A percentile compares a stretch with the other conserved stretches of the same genome.
Evolutionary conservation across 2,113 vertebrate species (phyloP).

Genomic region (Scomber colias): DNA sequence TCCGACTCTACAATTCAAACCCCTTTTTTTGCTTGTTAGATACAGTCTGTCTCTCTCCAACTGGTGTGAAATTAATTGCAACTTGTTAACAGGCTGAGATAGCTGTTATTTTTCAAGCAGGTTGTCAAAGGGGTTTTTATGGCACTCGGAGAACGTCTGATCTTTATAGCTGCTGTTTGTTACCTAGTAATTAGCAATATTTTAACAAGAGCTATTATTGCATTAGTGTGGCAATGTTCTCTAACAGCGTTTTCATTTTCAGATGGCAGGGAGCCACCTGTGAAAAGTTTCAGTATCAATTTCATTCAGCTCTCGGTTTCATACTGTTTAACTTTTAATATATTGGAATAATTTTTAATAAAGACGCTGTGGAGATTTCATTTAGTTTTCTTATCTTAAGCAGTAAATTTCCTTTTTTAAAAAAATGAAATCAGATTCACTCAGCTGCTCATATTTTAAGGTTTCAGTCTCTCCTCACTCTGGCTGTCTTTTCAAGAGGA

Average conservation of each 20-base stretch:
- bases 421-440: slow-evolving; percentile 1
- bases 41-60: not conserved
- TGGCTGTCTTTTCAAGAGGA: not conserved
- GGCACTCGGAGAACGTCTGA: not conserved
- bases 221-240: slow-evolving; percentile 10
- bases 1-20: slow-evolving; percentile 1
- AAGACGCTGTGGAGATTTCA: not conserved
- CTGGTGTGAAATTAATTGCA: slow-evolving; percentile 46
- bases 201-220: not conserved
- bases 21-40: slow-evolving; percentile 17
- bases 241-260: slow-evolving; percentile 17
- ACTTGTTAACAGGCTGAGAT: slow-evolving; percentile 26
- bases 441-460: not conserved
- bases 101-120: not conserved
- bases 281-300: not conserved
- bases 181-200: slow-evolving; percentile 8
- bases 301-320: slow-evolving; percentile 1
- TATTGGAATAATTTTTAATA: slow-evolving; percentile 1
- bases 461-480: slow-evolving; percentile 12
- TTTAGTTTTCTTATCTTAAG: slow-evolving; percentile 11
- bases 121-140: slow-evolving; percentile 7
- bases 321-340: slow-evolving; percentile 6
- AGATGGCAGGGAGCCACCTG: slow-evolving; percentile 5
- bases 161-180: slow-evolving; percentile 23
- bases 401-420: not conserved